Percentiles rank a stretch among this genome's conserved stretches.
phyloP scores from a whole-genome alignment of 53 echinoderm and acorn worm species.

The Astropecten irregularis region DNA sequence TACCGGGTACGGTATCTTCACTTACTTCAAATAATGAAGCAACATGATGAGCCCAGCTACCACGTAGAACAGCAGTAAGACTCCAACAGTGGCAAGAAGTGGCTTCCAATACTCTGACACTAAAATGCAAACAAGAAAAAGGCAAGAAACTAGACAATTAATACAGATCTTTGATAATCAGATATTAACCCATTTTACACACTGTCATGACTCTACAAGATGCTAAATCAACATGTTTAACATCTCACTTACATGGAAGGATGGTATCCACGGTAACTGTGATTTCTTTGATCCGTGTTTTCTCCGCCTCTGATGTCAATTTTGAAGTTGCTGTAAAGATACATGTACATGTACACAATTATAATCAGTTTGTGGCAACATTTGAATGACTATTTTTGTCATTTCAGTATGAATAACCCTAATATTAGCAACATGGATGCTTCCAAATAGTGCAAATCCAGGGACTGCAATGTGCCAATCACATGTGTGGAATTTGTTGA shows the following conservation, averaged over 20 bases:
- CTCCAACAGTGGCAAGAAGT: constrained; percentile 60
- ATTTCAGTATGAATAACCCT: too few relatives aligned
- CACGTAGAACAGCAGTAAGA: constrained; percentile 69
- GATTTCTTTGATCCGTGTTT: constrained; percentile 46
- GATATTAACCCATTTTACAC: too few relatives aligned
- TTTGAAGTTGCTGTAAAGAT: neutral
- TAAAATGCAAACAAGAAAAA: constrained; percentile 7
- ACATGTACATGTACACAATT: too few relatives aligned
- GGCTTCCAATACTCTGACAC: constrained; percentile 79
- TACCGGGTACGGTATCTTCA: neutral
- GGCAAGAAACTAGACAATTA: too few relatives aligned
- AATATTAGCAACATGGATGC: too few relatives aligned
- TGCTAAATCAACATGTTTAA: too few relatives aligned
- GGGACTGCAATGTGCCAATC: too few relatives aligned
- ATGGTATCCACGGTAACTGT: constrained; percentile 57
- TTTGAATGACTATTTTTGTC: too few relatives aligned
- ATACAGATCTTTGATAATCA: too few relatives aligned
- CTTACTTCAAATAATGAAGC: constrained; percentile 65
- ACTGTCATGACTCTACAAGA: neutral
- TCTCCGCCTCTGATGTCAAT: neutral
- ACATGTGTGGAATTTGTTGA: too few relatives aligned
- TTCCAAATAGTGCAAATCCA: too few relatives aligned
- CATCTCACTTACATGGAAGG: constrained; percentile 58
- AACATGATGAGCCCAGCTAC: constrained; percentile 66
- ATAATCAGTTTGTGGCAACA: too few relatives aligned